phyloP scores from a whole-genome alignment of 2,888 invertebrate genomes.

The Tortrix viridana region DNA sequence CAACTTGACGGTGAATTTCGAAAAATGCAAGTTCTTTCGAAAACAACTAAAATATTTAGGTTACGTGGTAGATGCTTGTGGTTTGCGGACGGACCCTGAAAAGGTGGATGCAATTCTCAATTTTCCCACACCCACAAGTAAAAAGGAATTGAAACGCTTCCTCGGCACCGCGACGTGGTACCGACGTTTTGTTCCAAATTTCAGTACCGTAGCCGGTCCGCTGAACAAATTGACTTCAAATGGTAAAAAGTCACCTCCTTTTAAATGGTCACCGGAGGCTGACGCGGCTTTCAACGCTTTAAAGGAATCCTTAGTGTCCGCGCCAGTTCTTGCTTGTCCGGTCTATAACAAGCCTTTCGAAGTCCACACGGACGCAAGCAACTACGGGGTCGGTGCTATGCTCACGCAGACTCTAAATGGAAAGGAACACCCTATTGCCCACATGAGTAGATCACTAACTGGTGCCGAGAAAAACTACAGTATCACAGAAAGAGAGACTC shows the following conservation, averaged over 20 bases:
- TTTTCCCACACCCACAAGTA: constrained; percentile 41
- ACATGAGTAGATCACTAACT: constrained; percentile 31
- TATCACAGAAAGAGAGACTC: constrained; percentile 39
- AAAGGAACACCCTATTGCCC: constrained; percentile 34
- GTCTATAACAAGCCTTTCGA: constrained; percentile 40
- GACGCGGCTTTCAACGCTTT: constrained; percentile 37
- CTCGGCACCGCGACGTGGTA: constrained; percentile 45
- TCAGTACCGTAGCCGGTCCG: constrained; percentile 44
- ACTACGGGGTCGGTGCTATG: constrained; percentile 36
- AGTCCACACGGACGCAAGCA: constrained; percentile 41
- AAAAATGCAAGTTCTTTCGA: constrained; percentile 42
- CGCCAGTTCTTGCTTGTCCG: constrained; percentile 44
- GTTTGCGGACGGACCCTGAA: constrained; percentile 45
- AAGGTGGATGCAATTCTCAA: constrained; percentile 44
- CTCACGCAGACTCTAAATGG: constrained; percentile 33
- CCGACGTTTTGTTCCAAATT: constrained; percentile 43
- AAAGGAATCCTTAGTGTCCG: constrained; percentile 36
- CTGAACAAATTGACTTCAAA: constrained; percentile 44
- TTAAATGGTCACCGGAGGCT: constrained; percentile 38
- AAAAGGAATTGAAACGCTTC: constrained; percentile 43
- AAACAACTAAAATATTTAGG: constrained; percentile 40
- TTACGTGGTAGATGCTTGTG: constrained; percentile 46
- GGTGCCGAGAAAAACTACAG: constrained; percentile 38
- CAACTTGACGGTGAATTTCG: constrained; percentile 41
- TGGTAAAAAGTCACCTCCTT: constrained; percentile 40